These are phyloP conservation scores for Chelmon rostratus DNA, from an alignment of 2,797 vertebrate species.

Conservation along the genomic window DNA sequence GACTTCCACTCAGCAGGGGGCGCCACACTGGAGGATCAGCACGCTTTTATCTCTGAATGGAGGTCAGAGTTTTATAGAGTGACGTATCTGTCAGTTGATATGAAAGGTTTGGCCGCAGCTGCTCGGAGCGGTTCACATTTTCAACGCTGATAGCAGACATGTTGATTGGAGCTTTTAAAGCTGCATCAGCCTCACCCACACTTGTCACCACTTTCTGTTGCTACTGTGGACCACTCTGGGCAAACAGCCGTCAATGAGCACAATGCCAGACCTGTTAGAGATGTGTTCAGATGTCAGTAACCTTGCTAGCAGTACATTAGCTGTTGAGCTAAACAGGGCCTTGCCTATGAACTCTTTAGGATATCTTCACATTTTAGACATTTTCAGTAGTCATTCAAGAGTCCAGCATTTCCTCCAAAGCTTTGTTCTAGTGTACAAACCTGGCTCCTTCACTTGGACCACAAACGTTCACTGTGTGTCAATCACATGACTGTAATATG, in stretches of 20 bases:
- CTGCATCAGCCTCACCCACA: neutral
- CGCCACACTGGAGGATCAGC: conserved; percentile 51
- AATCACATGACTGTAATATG: too few relatives aligned
- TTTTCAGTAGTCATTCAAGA: neutral
- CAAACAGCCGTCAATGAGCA: neutral
- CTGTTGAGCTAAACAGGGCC: neutral
- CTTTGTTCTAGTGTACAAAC: neutral
- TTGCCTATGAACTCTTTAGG: neutral
- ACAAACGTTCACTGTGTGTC: neutral
- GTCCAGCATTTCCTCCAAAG: neutral
- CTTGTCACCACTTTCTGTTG: neutral
- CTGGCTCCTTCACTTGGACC: too few relatives aligned
- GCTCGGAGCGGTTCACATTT: neutral
- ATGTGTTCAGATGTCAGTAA: neutral
- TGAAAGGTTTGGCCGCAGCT: neutral
- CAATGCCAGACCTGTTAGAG: neutral
- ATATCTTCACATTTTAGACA: neutral
- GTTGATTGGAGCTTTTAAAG: neutral
- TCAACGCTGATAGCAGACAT: neutral
- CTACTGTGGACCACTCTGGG: too few relatives aligned
- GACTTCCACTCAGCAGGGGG: conserved; percentile 87
- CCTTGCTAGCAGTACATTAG: neutral
- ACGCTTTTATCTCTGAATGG: conserved; percentile 89
- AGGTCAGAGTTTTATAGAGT: conserved; percentile 71
- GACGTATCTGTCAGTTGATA: too few relatives aligned